phyloP scores from a whole-genome alignment of 2,113 vertebrate genomes.

The Seriola dumerili region DNA sequence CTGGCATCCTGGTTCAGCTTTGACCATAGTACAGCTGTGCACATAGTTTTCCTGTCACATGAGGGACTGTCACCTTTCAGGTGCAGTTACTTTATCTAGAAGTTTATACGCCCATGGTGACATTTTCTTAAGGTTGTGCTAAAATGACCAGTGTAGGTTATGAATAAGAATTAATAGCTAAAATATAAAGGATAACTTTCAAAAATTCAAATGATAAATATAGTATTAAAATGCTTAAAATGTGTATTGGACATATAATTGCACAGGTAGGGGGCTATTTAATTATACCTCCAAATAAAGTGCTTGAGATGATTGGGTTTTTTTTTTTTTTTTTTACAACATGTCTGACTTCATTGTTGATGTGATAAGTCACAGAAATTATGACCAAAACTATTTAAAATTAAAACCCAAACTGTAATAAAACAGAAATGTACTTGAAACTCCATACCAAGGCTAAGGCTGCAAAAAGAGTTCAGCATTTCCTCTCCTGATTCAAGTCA shows the following conservation, averaged over 20 bases:
- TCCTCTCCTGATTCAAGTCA: background rate
- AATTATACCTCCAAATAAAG: no score
- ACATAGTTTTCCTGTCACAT: background rate
- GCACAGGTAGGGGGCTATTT: no score
- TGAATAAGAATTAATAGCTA: background rate
- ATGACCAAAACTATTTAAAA: background rate
- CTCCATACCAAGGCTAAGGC: background rate
- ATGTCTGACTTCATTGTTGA: background rate
- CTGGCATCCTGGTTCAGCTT: no score
- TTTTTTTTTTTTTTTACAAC: no score
- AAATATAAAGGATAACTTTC: background rate
- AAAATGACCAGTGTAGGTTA: background rate
- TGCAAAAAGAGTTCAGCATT: background rate
- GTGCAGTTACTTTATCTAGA: no score
- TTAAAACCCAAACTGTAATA: background rate
- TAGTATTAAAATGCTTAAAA: background rate
- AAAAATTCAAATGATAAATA: background rate
- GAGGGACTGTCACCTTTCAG: background rate
- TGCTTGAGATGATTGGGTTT: no score
- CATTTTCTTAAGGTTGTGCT: background rate
- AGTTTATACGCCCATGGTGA: no score
- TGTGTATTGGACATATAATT: no score
- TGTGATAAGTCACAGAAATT: background rate
- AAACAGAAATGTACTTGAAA: background rate
- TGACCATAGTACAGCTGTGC: no score